Base-by-base conservation (phyloP, 1,140 invertebrate genomes). In the Bombyx mori region DNA sequence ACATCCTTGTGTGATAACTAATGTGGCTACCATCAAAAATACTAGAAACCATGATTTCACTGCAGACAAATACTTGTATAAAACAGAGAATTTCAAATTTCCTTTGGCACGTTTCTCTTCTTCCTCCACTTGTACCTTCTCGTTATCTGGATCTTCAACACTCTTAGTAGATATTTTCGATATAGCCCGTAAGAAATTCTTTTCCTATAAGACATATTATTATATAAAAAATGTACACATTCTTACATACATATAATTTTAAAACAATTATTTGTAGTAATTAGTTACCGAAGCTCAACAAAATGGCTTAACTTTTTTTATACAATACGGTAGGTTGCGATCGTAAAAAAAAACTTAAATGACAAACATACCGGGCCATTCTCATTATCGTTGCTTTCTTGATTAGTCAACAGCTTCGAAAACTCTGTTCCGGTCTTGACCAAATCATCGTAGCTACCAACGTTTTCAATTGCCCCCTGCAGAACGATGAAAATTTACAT, bases 1-100 rank as follows among this genome's bases (percentile, higher is more conserved):
- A 0, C 90, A 78, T 0, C 90, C 78, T 86, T 96, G 94, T 0
- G 94, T 91, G 1, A 94, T 10, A 1, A 95, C 10, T 66, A 93
- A 89, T 0, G 92, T 59, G 0, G 92, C 49, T 0, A 92, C 51
- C 22, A 95, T 88, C 1, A 91, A 60, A 0, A 88, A 52, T 0
- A 95, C 86, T 8, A 90, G 73, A 18, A 88, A 82, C 22, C 89
- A 85, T 2, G 91, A 92, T 6, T 91, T 89, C 9, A 94, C 95
- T 0, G 92, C 89, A 26, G 77, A 79, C 55, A 96, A 90, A 71
- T 96, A 97, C 47, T 90, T 77, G 48, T 68, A 75, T 69, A 93
- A 91, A 2, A 94, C 89, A 22, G 73, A 77, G 18, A 71, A 78
- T 3, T 90, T 89, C n/a, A 93, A 73, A 7, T 85, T 86, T 0